Evolutionary conservation across 2,888 invertebrate genomes (phyloP).

Genomic region (Ethmia dodecea): DNA sequence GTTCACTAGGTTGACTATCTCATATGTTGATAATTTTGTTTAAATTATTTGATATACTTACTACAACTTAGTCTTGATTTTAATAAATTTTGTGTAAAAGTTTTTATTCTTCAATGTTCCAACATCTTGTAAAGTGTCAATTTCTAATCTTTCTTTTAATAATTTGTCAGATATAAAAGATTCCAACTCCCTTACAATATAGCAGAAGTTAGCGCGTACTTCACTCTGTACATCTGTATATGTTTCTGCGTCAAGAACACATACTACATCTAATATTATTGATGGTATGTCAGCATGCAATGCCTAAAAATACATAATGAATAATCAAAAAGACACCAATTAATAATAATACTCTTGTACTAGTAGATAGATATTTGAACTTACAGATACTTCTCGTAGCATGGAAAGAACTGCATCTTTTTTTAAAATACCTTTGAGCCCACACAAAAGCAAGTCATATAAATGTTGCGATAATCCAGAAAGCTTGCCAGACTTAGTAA

Average conservation of each 20-base stretch:
- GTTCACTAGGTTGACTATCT: too few relatives aligned
- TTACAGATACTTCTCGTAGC: conserved; percentile 87
- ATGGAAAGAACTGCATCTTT: conserved; percentile 86
- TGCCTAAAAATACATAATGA: conserved; percentile 79
- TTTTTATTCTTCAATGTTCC: conserved; percentile 93
- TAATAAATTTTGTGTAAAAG: conserved; percentile 96
- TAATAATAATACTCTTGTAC: background rate
- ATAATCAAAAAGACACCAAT: too few relatives aligned
- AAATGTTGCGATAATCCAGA: conserved; percentile 84
- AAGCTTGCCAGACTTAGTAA: conserved; percentile 79
- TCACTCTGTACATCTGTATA: conserved; percentile 82
- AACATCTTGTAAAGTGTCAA: conserved; percentile 94
- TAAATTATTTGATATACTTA: conserved; percentile 82
- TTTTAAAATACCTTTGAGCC: conserved; percentile 85
- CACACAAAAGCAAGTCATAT: conserved; percentile 89
- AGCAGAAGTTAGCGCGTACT: conserved; percentile 86
- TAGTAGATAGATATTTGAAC: conserved; percentile 23
- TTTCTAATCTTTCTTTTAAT: conserved; percentile 94
- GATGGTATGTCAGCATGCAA: conserved; percentile 89
- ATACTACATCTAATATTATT: conserved; percentile 89
- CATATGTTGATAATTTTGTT: too few relatives aligned
- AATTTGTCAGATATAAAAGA: conserved; percentile 91
- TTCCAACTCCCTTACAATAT: conserved; percentile 87
- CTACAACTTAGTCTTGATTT: conserved; percentile 98
- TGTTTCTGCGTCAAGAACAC: conserved; percentile 91